phyloP scores from a whole-genome alignment of 2,113 vertebrate species.

The Pangasianodon gigas region DNA sequence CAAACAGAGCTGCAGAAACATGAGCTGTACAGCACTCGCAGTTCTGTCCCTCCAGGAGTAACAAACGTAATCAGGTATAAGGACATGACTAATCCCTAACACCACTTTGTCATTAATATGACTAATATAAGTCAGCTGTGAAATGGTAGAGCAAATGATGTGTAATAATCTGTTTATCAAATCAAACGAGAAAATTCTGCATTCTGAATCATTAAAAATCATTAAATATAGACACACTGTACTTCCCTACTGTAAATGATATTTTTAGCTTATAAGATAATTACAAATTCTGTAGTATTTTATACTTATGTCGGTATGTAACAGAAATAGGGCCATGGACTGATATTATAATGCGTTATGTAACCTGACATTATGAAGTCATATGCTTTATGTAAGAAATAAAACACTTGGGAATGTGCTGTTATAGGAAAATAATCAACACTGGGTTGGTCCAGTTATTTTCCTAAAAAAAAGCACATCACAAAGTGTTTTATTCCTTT shows the following conservation, averaged over 20 bases:
- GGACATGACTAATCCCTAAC: background rate
- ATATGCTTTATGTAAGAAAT: background rate
- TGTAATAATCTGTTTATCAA: background rate
- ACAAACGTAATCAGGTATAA: background rate
- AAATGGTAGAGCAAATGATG: background rate
- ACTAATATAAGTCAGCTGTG: background rate
- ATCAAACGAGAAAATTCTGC: background rate
- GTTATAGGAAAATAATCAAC: background rate
- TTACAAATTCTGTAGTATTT: background rate
- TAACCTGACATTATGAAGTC: background rate
- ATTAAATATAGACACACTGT: background rate
- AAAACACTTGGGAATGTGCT: background rate
- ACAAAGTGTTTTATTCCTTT: background rate
- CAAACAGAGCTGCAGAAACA: slow-evolving; percentile 7
- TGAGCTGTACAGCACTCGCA: background rate
- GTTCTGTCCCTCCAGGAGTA: slow-evolving; percentile 43
- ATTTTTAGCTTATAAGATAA: background rate
- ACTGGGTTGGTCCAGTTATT: too few relatives aligned
- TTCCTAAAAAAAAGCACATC: too few relatives aligned
- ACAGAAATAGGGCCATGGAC: background rate
- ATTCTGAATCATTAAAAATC: background rate
- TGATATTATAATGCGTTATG: background rate
- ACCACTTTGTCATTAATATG: background rate
- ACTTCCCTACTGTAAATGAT: background rate
- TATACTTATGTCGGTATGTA: background rate